Base-by-base conservation (phyloP, 2,888 invertebrate genomes). In the Pollenia griseotomentosa region DNA sequence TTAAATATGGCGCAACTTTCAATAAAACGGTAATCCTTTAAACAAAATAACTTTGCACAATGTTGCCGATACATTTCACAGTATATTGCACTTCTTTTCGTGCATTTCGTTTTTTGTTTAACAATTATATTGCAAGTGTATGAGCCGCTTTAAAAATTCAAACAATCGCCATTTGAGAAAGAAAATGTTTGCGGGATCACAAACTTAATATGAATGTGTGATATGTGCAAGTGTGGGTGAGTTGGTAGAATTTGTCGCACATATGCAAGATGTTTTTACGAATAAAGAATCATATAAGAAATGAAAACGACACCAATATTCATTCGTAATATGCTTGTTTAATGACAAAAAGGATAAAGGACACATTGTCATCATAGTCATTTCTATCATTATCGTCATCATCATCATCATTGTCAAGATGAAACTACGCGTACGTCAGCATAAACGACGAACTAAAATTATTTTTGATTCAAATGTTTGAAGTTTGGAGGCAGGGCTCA, bases 371-470 rank as follows among this genome's bases (percentile, higher is more conserved):
- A 75, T 51, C 19, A 42, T 44, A 42, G 9, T 9, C 16, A 63
- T 44, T 12, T 12, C 11, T 44, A 63, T 16, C 63, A 65, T 44
- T 51, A 40, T 65, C 57, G 14, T 61, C 65, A 44, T 66, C 59
- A 57, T 73, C 16, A 81, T 55, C 61, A 40, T 48, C 55, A 46
- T 73, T 66, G 53, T 59, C 84, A 59, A 44, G 65, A 19, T 14
- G 12, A 46, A 80, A 81, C 65, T 51, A 66, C 51, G 75, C 71
- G 11, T 53, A 82, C 85, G 81, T 85, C 81, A 85, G 85, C 85
- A 75, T 11, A 83, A 82, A 75, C 61, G 10, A 5, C 4, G 65
- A 73, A 46, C 16, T 48, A 55, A 48, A 65, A 14, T 51, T 63
- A 10, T 65, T 73, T 46, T 71, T 11, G 16, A 8, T 10, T 53